Percentiles rank a stretch among this genome's conserved stretches.
phyloP scores from a whole-genome alignment of 2,113 vertebrate species.

The Ceyx melanurus region DNA sequence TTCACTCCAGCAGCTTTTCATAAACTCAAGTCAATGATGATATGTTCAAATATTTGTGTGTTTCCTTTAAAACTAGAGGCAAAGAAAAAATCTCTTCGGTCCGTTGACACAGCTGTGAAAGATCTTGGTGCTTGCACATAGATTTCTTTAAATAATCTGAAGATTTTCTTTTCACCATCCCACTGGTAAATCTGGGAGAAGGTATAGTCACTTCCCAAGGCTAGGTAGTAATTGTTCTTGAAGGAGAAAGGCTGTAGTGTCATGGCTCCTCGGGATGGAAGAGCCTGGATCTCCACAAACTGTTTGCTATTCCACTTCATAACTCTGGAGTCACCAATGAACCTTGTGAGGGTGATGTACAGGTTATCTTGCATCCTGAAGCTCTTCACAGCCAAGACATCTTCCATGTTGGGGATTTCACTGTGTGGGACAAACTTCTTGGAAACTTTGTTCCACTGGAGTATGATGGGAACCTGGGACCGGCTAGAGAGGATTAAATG shows the following conservation, averaged over 20 bases:
- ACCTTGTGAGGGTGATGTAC: slow-evolving; percentile 92
- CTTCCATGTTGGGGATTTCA: slow-evolving; percentile 96
- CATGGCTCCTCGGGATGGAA: slow-evolving; percentile 96
- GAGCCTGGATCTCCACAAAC: slow-evolving; percentile 91
- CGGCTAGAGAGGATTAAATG: slow-evolving; percentile 93
- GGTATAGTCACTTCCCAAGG: slow-evolving; percentile 95
- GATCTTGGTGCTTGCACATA: slow-evolving; percentile 95
- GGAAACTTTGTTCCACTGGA: slow-evolving; percentile 91
- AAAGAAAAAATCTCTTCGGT: slow-evolving; percentile 95
- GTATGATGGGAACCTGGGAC: slow-evolving; percentile 94
- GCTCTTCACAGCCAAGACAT: slow-evolving; percentile 93
- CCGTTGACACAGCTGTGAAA: slow-evolving; percentile 94
- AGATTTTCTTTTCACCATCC: slow-evolving; percentile 87
- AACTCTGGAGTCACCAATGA: slow-evolving; percentile 96
- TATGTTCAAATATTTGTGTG: slow-evolving; percentile 96
- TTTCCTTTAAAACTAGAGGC: slow-evolving; percentile 97
- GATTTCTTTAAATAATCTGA: slow-evolving; percentile 93
- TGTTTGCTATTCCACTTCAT: slow-evolving; percentile 91
- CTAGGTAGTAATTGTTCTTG: slow-evolving; percentile 90
- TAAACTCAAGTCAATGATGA: slow-evolving; percentile 92
- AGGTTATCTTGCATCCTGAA: slow-evolving; percentile 88
- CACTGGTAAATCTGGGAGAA: slow-evolving; percentile 97
- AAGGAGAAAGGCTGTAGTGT: slow-evolving; percentile 93
- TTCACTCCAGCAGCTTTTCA: slow-evolving; percentile 70
- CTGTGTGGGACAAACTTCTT: slow-evolving; percentile 91